Base-by-base conservation (phyloP, 2,888 invertebrate species). In the Leptinotarsa juncta region DNA sequence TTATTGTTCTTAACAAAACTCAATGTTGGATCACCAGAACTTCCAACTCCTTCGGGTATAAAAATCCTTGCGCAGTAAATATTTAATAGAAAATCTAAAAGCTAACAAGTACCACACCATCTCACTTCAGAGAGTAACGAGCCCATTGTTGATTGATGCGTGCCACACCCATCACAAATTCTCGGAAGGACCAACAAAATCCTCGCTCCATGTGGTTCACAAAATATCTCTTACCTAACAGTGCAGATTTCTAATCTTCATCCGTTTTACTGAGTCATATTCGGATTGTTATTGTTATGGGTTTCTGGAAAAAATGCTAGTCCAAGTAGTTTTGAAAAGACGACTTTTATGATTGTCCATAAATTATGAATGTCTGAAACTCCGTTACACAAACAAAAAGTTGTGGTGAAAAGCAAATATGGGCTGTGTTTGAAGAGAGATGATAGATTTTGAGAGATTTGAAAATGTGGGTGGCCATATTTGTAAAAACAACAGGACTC, bases 241-340 rank as follows among this genome's bases (percentile, higher is more conserved):
- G 66, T 75, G 72, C 72, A 60, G 75, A 72, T 75, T 75, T 70
- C 72, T 75, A 75, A 71, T 72, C 51, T 70, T 60, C 65, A 65
- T 67, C 57, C 68, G 48, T 67, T 57, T 68, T 55, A 48, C 65
- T 18, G 73, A 65, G 51, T 71, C 74, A 67, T 62, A 70, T 62
- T 70, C 51, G 26, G 20, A 71, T 71, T 71, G 71, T 69, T 68
- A 65, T 67, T 71, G 71, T 74, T 71, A 67, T 74, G 71, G 69
- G 71, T 74, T 74, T 69, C 74, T 74, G 16, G 71, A 74, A 71
- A 74, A 74, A 71, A 74, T 71, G 73, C 70, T 73, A 57, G 73
- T 48, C 60, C 55, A 66, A 70, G 73, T 65, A 73, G 66, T 73
- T 73, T 73, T 70, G 48, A 69, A 66, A 73, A 66, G 23, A 42